These are phyloP conservation scores for Hemibagrus wyckioides DNA, from an alignment of 2,113 vertebrate species.

Conservation along the genomic window DNA sequence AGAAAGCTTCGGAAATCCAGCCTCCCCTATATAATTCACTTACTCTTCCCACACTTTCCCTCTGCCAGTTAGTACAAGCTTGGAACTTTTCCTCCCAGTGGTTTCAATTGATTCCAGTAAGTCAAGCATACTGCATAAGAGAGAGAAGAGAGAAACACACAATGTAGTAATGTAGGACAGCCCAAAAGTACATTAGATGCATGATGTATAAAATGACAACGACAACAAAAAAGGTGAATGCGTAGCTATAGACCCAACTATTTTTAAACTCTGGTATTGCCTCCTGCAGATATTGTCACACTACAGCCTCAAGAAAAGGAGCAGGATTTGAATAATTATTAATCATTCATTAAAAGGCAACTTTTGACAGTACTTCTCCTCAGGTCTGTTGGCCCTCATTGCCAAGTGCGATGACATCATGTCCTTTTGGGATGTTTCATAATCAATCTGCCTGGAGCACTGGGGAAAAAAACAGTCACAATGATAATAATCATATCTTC, in stretches of 20 bases:
- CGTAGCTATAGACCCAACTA: not conserved
- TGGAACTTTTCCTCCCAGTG: not conserved
- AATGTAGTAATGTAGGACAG: not conserved
- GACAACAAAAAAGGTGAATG: not conserved
- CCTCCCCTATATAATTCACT: conserved; percentile 7
- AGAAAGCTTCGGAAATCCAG: conserved; percentile 44
- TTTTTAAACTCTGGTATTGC: not conserved
- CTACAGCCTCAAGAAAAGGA: conserved; percentile 6
- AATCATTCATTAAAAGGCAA: conserved; percentile 5
- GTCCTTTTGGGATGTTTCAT: conserved; percentile 61
- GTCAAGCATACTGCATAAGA: not conserved
- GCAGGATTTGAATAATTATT: not conserved
- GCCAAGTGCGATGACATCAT: conserved; percentile 65
- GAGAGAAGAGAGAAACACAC: not conserved
- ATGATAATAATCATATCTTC: conserved; percentile 71
- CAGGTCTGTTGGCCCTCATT: conserved; percentile 50
- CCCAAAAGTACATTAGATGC: not conserved
- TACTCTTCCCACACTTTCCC: conserved; percentile 20
- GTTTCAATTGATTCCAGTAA: conserved; percentile 28
- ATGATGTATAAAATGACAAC: not conserved
- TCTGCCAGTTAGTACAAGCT: conserved; percentile 18
- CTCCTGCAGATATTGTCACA: not conserved
- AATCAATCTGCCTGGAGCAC: conserved; percentile 57
- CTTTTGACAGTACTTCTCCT: conserved; percentile 53
- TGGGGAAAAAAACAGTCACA: conserved; percentile 46